Conservation (phyloP, 2,888 invertebrate genomes). For the Cryptus viduatorius region DNA sequence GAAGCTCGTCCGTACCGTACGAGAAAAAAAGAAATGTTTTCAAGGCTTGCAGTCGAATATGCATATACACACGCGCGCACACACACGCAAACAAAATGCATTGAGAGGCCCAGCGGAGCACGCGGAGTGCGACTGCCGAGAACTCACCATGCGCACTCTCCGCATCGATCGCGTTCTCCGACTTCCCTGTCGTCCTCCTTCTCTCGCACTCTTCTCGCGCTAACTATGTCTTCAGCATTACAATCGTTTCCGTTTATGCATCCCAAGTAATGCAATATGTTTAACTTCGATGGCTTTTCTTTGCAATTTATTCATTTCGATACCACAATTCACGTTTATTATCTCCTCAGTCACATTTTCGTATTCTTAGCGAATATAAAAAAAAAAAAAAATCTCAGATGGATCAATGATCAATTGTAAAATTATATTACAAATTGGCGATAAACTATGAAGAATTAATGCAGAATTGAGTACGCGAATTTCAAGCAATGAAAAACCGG, state of each 20-base stretch:
- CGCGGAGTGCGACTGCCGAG: conserved; percentile 24
- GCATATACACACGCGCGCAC: neutral
- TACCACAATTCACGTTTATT: too few relatives aligned
- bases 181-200: conserved; percentile 28
- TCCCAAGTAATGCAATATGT: conserved; percentile 10
- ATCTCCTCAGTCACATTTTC: neutral
- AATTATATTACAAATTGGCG: neutral
- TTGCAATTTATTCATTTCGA: neutral
- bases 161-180: conserved; percentile 61
- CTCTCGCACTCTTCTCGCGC: conserved; percentile 32
- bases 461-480: neutral
- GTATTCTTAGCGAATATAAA: neutral
- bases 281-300: neutral
- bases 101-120: conserved; percentile 22
- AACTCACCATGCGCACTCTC: conserved; percentile 53
- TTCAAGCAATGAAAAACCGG: neutral
- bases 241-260: conserved; percentile 58
- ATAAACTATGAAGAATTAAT: too few relatives aligned
- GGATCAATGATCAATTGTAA: neutral
- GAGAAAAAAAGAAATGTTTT: conserved; percentile 13
- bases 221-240: conserved; percentile 36
- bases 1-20: conserved; percentile 15
- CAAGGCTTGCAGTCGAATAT: conserved; percentile 21
- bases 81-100: conserved; percentile 22
- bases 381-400: neutral